These are phyloP conservation scores for Bradysia coprophila DNA, from an alignment of 1,140 invertebrate species.

Conservation along the genomic window DNA sequence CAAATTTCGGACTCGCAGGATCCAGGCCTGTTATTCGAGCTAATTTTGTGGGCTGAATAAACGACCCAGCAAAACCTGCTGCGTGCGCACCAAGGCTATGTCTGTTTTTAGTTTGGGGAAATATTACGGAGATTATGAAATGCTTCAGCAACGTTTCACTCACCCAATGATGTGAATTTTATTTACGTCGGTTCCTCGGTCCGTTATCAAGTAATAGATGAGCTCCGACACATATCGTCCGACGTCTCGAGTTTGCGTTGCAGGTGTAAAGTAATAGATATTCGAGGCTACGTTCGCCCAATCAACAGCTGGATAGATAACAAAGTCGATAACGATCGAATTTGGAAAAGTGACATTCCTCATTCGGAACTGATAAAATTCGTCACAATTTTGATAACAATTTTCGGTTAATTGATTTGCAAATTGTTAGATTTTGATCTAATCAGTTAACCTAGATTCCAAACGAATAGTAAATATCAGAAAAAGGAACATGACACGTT, in stretches of 20 bases:
- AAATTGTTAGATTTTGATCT: no score
- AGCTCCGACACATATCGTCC: slow-evolving; percentile 37
- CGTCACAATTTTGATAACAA: no score
- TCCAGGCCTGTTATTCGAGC: slow-evolving; percentile 37
- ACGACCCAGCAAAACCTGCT: slow-evolving; percentile 60
- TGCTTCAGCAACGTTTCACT: no score
- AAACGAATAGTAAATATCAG: no score
- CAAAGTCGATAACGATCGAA: no score
- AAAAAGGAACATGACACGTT: no score
- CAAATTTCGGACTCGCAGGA: slow-evolving; percentile 36
- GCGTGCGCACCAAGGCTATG: slow-evolving; percentile 83
- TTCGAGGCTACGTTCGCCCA: slow-evolving; percentile 42
- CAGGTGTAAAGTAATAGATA: slow-evolving; percentile 41
- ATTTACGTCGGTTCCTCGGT: slow-evolving; percentile 28
- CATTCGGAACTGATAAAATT: no score
- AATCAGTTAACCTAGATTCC: no score
- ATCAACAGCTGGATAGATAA: slow-evolving; percentile 34
- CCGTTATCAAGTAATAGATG: slow-evolving; percentile 32
- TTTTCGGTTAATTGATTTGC: no score
- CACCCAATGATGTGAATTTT: slow-evolving; percentile 46
- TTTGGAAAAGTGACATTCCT: no score
- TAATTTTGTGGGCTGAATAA: slow-evolving; percentile 23
- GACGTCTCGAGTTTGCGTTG: slow-evolving; percentile 39
- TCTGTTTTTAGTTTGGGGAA: no score
- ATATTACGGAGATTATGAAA: no score